Evolutionary conservation across 2,888 invertebrate species (phyloP), one percentile per base, ranked within the genome.

Genomic region (Euphydryas editha): DNA sequence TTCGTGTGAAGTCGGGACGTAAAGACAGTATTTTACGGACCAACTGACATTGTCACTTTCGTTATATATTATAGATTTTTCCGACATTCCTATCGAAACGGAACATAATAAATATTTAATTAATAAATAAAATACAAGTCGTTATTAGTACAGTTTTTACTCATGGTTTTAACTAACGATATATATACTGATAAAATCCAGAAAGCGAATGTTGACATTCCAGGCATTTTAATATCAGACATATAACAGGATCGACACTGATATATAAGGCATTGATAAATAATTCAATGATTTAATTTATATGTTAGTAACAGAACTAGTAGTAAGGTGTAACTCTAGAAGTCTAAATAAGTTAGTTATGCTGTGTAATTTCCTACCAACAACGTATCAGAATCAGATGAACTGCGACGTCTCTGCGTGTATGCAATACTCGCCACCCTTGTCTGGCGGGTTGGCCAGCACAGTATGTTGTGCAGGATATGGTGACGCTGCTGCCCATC

Each of bases 241-340:
- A 60, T 68, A 67, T 65, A 60, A 51, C 55, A n/a, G 60, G 57
- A 63, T 55, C 64, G 57, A 24, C 4, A 15, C 15, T 18, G 17
- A 7, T 62, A 46, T 67, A 65, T 67, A 71, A 56, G 70, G 70
- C 13, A 37, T 36, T 36, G 59, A 69, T 71, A 65, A 71, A 71
- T 69, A 69, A 71, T 69, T 62, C 71, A 69, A 57, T 21, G 42
- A 51, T 51, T 15, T 51, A 15, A 51, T 51, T 51, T 24, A 51
- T 51, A 51, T 15, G 1, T 30, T 30, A 30, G 30, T 5, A 30
- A 30, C 30, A 30, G 5, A 36, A 8, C 54, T 54, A 30, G 30
- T 36, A 8, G 8, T 30, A 4, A 10, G 30, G 17, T 51, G 51
- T 51, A 30, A 30, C 6, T 30, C 30, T 54, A 54, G 17, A 4